Conservation (phyloP, 2,113 vertebrate genomes). For the Melanotaenia duboulayi region DNA sequence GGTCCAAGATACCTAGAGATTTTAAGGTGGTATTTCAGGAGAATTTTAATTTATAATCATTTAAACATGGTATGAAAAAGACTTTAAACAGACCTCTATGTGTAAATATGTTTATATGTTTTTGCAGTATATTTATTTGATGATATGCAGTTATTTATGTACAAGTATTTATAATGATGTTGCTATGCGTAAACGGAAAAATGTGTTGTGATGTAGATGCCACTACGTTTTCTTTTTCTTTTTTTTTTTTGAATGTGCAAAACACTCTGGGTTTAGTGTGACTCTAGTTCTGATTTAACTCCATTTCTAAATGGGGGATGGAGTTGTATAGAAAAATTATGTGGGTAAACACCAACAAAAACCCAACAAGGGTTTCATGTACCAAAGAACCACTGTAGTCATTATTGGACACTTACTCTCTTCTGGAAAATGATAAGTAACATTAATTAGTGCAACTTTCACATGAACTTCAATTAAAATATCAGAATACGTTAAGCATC, state of each 20-base stretch:
- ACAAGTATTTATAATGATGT: slow-evolving; percentile 41
- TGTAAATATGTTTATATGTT: slow-evolving; percentile 24
- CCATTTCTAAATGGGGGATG: neutral
- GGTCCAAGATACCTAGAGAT: neutral
- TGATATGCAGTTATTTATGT: slow-evolving; percentile 56
- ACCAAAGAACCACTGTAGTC: neutral
- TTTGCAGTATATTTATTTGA: slow-evolving; percentile 57
- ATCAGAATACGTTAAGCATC: neutral
- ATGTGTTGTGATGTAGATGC: slow-evolving; percentile 45
- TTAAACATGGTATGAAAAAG: neutral
- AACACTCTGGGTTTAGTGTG: slow-evolving; percentile 26
- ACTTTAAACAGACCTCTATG: slow-evolving; percentile 22
- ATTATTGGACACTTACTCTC: neutral
- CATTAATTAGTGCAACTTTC: neutral
- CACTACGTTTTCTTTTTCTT: slow-evolving; percentile 70
- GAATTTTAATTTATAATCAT: slow-evolving; percentile 7
- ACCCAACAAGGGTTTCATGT: neutral
- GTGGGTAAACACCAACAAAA: neutral
- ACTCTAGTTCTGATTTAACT: slow-evolving; percentile 30
- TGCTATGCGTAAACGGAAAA: slow-evolving; percentile 3
- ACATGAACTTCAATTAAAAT: slow-evolving; percentile 7
- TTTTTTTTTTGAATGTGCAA: slow-evolving; percentile 55
- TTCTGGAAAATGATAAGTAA: slow-evolving; percentile 2
- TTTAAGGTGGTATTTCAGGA: slow-evolving; percentile 12
- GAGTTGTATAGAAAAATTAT: neutral